Evolutionary conservation across 2,888 invertebrate genomes (phyloP), one percentile per base, ranked within the genome.

Genomic region (Anoncus sp.): DNA sequence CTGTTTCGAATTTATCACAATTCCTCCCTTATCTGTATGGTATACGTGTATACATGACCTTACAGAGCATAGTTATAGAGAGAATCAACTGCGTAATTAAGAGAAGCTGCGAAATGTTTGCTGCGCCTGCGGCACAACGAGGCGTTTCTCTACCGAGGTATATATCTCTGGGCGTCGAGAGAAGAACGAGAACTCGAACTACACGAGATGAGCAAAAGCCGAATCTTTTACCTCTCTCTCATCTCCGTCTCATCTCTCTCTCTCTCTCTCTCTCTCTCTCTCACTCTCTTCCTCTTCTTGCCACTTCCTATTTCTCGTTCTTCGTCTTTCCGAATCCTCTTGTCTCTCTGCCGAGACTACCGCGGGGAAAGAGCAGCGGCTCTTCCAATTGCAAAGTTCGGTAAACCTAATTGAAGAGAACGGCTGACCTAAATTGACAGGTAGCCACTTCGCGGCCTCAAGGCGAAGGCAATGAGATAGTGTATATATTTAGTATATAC

Each of bases 401-500:
- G 82, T 75, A 75, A 81, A 79, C 77, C 81, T 84, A 84, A 84
- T 84, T 83, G 83, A 83, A 84, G 81, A 71, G 76, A 83, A 84
- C 80, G 82, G 82, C 76, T 79, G 84, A 81, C 84, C 82, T 80
- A 81, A 83, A 83, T 84, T 82, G 82, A 82, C 84, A 81, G 77
- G 75, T 81, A 82, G 79, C 78, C 63, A 65, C 62, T 43, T 35
- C 38, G 5, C 18, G 47, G 55, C 45, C 27, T 18, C 43, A 35
- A 40, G 57, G 53, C 22, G 31, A 55, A 74, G 53, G 53, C 60
- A 53, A 66, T 49, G 22, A 57, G 31, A 69, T 27, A 43, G 31
- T 45, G 16, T 53, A 45, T 40, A 43, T 47, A 27, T 20, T 12
- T 14, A 18, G 18, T 16, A 49, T 40, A 40, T 38, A 16, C 18